Evolutionary conservation across 2,888 invertebrate species (phyloP).

Genomic region (Automeris io): DNA sequence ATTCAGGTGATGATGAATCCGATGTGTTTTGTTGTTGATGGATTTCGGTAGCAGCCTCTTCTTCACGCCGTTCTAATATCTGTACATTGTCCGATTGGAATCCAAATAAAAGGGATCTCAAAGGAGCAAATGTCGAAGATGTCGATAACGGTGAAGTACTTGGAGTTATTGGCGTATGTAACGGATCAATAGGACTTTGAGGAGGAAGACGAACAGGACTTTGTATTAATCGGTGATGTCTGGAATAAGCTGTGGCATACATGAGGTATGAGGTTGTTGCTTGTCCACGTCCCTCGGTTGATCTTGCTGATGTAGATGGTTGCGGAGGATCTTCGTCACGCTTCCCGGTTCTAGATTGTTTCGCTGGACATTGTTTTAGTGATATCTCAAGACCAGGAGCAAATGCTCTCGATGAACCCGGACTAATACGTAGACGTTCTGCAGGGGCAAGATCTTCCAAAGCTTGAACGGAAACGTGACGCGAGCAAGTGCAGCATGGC

Average conservation of each 20-base stretch:
- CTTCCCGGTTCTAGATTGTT: slow-evolving; percentile 11
- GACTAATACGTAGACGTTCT: slow-evolving; percentile 21
- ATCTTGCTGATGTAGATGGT: slow-evolving; percentile 33
- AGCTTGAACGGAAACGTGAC: slow-evolving; percentile 43
- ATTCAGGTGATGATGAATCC: neutral
- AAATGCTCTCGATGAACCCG: slow-evolving; percentile 25
- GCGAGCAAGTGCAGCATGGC: slow-evolving; percentile 56
- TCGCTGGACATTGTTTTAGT: slow-evolving; percentile 36
- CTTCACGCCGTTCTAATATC: slow-evolving; percentile 5
- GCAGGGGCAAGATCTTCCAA: slow-evolving; percentile 35
- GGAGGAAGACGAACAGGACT: slow-evolving; percentile 7
- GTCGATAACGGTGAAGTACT: neutral
- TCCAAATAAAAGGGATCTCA: slow-evolving; percentile 10
- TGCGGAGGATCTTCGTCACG: slow-evolving; percentile 16
- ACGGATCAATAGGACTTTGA: slow-evolving; percentile 6
- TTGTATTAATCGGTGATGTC: slow-evolving; percentile 3
- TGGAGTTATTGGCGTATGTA: neutral
- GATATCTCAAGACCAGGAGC: slow-evolving; percentile 41
- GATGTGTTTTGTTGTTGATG: neutral
- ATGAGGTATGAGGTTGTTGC: slow-evolving; percentile 36
- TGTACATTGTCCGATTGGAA: slow-evolving; percentile 12
- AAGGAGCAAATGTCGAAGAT: slow-evolving; percentile 1
- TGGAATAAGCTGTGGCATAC: slow-evolving; percentile 28
- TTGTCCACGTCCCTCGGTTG: slow-evolving; percentile 26
- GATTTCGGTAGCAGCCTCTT: neutral